These are phyloP conservation scores for Epicampocera succincta DNA, from an alignment of 2,888 invertebrate species.

Conservation along the genomic window DNA sequence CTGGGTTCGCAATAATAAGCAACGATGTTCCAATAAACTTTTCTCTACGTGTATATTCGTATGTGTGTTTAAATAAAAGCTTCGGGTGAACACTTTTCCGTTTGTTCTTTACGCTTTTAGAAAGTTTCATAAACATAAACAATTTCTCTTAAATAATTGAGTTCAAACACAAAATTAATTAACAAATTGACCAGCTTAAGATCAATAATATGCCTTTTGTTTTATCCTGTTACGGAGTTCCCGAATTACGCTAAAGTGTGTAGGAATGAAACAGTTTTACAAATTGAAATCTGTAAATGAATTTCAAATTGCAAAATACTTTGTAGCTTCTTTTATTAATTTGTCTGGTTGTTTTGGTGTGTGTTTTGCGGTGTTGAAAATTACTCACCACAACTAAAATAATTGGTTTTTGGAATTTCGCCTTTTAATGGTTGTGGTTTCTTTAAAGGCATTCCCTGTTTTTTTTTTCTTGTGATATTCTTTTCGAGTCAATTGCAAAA, in stretches of 20 bases:
- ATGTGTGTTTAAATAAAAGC: too few species aligned
- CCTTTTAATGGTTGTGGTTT: conserved; percentile 2
- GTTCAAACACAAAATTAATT: conserved; percentile 5
- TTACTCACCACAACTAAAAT: conserved; percentile 31
- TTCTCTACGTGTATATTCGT: too few species aligned
- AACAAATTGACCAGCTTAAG: conserved; percentile 16
- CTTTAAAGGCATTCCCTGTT: background rate
- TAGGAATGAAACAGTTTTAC: background rate
- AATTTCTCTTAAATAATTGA: conserved; percentile 23
- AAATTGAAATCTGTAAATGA: conserved; percentile 23
- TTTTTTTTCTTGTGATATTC: background rate
- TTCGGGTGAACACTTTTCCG: too few species aligned
- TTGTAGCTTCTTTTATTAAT: conserved; percentile 2
- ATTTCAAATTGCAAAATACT: background rate
- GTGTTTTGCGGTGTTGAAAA: background rate
- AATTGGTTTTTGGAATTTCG: conserved; percentile 39
- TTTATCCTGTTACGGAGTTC: conserved; percentile 30
- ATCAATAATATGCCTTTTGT: conserved; percentile 1
- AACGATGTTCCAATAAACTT: too few species aligned
- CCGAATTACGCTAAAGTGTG: conserved; percentile 12
- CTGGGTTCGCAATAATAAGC: too few species aligned
- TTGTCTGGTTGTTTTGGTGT: conserved; percentile 15
- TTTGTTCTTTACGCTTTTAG: too few species aligned
- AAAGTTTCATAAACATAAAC: background rate
- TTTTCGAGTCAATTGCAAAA: conserved; percentile 33